phyloP scores from a whole-genome alignment of 1,140 invertebrate species.

The Aplysia californica region DNA sequence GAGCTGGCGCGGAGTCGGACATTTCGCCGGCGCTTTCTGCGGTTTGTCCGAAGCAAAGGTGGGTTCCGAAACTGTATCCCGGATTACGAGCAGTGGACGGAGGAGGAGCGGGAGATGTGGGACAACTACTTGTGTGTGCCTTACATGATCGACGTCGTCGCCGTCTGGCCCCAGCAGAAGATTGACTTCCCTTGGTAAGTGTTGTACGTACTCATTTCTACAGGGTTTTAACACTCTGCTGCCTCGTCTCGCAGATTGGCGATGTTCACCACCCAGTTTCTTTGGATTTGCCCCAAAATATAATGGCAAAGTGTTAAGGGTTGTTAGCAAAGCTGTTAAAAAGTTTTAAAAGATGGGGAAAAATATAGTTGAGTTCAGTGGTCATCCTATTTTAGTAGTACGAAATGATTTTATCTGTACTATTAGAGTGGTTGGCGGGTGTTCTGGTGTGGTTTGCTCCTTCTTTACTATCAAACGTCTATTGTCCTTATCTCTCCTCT shows the following conservation, averaged over 20 bases:
- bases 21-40: conserved; percentile 39
- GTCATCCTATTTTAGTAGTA: too few species aligned
- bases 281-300: too few species aligned
- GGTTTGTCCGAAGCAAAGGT: conserved; percentile 14
- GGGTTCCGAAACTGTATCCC: conserved; percentile 27
- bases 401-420: too few species aligned
- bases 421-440: too few species aligned
- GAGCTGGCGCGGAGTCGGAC: conserved; percentile 28
- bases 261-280: too few species aligned
- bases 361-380: background rate
- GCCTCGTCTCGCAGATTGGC: too few species aligned
- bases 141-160: conserved; percentile 44
- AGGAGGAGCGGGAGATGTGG: conserved; percentile 12
- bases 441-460: too few species aligned
- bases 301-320: too few species aligned
- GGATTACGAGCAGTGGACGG: conserved; percentile 7
- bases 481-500: too few species aligned
- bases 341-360: background rate
- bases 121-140: conserved; percentile 33
- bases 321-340: too few species aligned
- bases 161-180: conserved; percentile 46
- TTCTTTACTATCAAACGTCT: too few species aligned
- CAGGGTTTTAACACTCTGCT: too few species aligned
- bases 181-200: conserved; percentile 51
- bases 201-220: background rate